Conservation (phyloP, 2,113 vertebrate species). For the Varanus komodoensis region DNA sequence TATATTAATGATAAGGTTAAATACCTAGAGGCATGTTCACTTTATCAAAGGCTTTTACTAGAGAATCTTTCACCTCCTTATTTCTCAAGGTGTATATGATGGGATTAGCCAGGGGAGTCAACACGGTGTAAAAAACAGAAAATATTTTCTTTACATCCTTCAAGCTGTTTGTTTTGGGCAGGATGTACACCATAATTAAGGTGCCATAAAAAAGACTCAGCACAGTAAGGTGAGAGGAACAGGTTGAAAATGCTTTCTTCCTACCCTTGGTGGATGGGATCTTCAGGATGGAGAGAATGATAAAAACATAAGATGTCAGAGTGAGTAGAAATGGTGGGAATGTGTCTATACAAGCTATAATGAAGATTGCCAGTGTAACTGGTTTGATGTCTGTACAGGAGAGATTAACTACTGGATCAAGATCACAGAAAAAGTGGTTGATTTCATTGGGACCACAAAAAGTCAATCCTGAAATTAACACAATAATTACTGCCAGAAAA, state of each 20-base stretch:
- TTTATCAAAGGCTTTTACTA: not conserved
- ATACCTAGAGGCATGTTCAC: not conserved
- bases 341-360: not conserved
- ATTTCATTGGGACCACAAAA: not conserved
- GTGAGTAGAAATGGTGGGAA: not conserved
- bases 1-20: not conserved
- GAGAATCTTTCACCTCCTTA: not conserved
- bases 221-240: not conserved
- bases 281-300: not conserved
- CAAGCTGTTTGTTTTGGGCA: not conserved
- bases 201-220: not conserved
- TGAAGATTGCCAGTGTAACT: not conserved
- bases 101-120: not conserved
- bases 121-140: not conserved
- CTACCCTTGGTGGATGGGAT: not conserved
- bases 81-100: too few species aligned
- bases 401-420: not conserved
- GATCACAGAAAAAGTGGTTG: conserved; percentile 4
- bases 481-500: not conserved
- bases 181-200: not conserved
- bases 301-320: not conserved
- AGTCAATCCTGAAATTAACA: not conserved
- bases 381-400: not conserved
- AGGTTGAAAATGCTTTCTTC: not conserved
- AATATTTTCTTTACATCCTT: not conserved